phyloP scores from a whole-genome alignment of 1,140 invertebrate genomes.

The Brachionus koreanus region DNA sequence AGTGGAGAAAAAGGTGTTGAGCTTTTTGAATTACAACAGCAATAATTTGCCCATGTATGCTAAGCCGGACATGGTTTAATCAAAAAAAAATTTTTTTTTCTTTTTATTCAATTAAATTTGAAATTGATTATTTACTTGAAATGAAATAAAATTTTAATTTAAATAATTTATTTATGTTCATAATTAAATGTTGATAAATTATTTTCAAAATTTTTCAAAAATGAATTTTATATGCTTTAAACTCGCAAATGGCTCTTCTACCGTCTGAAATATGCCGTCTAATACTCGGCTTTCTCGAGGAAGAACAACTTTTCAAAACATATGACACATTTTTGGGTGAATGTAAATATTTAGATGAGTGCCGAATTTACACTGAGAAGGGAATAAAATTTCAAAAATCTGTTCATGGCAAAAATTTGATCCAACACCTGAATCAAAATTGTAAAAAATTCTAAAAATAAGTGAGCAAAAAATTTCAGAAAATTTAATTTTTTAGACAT shows the following conservation, averaged over 20 bases:
- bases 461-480: not conserved
- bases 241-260: not conserved
- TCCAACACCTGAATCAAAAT: not conserved
- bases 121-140: not conserved
- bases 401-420: conserved; percentile 34
- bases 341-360: conserved; percentile 28
- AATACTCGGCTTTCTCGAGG: conserved; percentile 35
- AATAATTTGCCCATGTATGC: conserved; percentile 59
- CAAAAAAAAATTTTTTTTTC: not conserved
- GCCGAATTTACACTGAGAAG: not conserved
- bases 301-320: conserved; percentile 31
- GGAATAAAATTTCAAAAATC: conserved; percentile 17
- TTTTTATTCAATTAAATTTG: not conserved
- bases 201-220: conserved; percentile 9
- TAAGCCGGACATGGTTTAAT: conserved; percentile 57
- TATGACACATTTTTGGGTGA: conserved; percentile 8
- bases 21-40: conserved; percentile 57
- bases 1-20: conserved; percentile 55
- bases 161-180: conserved; percentile 5
- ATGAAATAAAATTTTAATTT: not conserved
- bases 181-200: not conserved
- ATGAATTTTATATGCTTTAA: conserved; percentile 3
- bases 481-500: not conserved
- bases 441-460: not conserved
- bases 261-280: conserved; percentile 33